Evolutionary conservation across 2,888 invertebrate genomes (phyloP).

Genomic region (Mimachlamys varia): DNA sequence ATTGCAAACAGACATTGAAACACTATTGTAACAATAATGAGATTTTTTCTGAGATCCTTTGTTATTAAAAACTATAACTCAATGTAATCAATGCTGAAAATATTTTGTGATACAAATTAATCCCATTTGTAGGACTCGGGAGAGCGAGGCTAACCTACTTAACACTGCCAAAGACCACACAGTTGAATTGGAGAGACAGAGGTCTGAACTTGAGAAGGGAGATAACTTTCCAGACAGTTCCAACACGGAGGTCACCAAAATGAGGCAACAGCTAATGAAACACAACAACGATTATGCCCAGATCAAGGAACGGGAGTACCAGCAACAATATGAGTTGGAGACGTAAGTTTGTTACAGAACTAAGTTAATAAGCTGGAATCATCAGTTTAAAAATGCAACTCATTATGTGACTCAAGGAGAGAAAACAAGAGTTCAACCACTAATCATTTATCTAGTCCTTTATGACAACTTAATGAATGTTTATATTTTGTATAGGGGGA

Average conservation of each 20-base stretch:
- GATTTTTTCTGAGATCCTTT: no score
- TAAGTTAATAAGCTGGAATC: no score
- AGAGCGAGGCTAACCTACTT: slow-evolving; percentile 77
- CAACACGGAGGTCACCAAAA: slow-evolving; percentile 78
- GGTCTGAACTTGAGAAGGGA: slow-evolving; percentile 77
- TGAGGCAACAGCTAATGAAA: slow-evolving; percentile 79
- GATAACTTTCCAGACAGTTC: slow-evolving; percentile 80
- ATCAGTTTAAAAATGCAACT: no score
- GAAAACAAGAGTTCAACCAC: no score
- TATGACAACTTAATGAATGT: no score
- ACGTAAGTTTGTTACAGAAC: slow-evolving; percentile 65
- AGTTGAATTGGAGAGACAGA: slow-evolving; percentile 74
- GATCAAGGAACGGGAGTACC: slow-evolving; percentile 79
- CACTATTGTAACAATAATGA: no score
- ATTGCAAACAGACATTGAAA: no score
- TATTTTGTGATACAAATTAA: neutral
- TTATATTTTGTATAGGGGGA: neutral
- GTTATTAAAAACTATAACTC: no score
- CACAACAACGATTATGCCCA: slow-evolving; percentile 79
- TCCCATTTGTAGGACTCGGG: slow-evolving; percentile 70
- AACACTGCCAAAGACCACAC: slow-evolving; percentile 76
- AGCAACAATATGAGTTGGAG: slow-evolving; percentile 80
- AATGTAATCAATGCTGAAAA: neutral
- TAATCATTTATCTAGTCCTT: no score
- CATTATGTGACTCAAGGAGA: no score